phyloP scores from a whole-genome alignment of 2,888 invertebrate species.

The Andrena praecox region DNA sequence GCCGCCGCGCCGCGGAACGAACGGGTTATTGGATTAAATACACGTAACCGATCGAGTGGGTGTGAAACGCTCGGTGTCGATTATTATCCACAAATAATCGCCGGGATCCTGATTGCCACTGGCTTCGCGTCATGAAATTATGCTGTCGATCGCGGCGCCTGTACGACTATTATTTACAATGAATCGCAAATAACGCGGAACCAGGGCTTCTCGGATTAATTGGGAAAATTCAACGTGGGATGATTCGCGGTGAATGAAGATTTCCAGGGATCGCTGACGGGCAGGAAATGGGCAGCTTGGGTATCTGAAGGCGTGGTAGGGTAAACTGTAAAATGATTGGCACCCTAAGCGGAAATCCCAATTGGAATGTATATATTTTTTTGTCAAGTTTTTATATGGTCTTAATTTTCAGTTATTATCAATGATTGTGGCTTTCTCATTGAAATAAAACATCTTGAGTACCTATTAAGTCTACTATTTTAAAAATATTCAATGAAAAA shows the following conservation, averaged over 20 bases:
- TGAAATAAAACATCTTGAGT: no score
- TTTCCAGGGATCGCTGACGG: no score
- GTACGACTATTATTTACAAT: not conserved
- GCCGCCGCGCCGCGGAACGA: not conserved
- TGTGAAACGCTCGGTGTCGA: slow-evolving; percentile 34
- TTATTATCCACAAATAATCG: slow-evolving; percentile 57
- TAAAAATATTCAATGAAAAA: no score
- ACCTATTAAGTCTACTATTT: no score
- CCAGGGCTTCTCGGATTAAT: not conserved
- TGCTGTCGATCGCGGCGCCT: slow-evolving; percentile 9
- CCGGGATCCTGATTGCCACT: slow-evolving; percentile 23
- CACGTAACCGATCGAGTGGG: slow-evolving; percentile 34
- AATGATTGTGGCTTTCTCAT: no score
- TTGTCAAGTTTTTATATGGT: no score
- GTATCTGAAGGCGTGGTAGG: no score
- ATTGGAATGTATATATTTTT: no score
- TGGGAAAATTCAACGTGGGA: not conserved
- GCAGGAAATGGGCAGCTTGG: no score
- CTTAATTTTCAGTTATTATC: no score
- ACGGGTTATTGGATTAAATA: slow-evolving; percentile 52
- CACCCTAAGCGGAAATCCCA: no score
- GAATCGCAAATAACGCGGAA: slow-evolving; percentile 3
- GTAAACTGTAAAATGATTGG: no score
- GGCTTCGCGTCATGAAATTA: slow-evolving; percentile 34
- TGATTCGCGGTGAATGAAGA: not conserved